Evolutionary conservation across 2,113 vertebrate species (phyloP).

Genomic region (Chionodraco myersi): DNA sequence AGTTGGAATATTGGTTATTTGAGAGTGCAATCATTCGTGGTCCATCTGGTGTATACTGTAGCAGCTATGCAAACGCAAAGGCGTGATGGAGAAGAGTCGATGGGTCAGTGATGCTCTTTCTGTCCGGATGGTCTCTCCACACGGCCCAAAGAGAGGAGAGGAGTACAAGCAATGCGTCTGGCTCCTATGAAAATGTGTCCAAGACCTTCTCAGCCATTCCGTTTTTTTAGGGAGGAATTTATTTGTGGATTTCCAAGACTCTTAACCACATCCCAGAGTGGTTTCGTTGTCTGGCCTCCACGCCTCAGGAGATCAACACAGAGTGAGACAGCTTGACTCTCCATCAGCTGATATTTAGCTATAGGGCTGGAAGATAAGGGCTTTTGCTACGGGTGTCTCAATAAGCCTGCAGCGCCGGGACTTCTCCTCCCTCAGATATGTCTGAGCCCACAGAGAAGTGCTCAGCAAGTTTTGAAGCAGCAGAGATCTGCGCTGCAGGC

Average conservation of each 20-base stretch:
- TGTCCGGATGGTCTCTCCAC: background rate
- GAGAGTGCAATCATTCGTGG: background rate
- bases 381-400: slow-evolving; percentile 52
- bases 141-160: background rate
- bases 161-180: background rate
- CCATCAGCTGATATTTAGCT: slow-evolving; percentile 66
- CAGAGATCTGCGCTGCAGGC: slow-evolving; percentile 58
- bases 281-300: slow-evolving; percentile 65
- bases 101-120: slow-evolving; percentile 28
- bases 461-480: slow-evolving; percentile 57
- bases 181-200: slow-evolving; percentile 14
- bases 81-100: background rate
- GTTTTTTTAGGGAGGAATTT: background rate
- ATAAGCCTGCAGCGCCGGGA: slow-evolving; percentile 54
- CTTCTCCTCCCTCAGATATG: slow-evolving; percentile 47
- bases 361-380: slow-evolving; percentile 57
- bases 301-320: slow-evolving; percentile 58
- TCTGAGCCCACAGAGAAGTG: slow-evolving; percentile 54
- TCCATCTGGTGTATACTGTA: background rate
- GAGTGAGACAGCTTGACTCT: slow-evolving; percentile 48
- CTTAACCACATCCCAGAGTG: slow-evolving; percentile 61
- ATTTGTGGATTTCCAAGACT: slow-evolving; percentile 58
- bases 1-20: background rate
- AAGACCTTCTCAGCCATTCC: background rate
- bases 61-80: background rate